Evolutionary conservation across 2,113 vertebrate species (phyloP).

Genomic region (Dendropsophus ebraccatus): DNA sequence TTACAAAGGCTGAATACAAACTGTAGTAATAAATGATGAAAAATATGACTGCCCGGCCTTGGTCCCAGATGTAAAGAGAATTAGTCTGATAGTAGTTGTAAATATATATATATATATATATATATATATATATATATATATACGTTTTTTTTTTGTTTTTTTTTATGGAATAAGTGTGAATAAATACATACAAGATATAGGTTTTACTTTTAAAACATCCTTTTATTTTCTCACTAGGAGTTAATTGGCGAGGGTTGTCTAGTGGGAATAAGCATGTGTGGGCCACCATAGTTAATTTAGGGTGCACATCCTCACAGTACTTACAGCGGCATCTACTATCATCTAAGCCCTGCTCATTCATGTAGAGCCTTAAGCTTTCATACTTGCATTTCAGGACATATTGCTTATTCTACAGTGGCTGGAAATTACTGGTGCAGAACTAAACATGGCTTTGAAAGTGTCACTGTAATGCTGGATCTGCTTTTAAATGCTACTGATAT

Average conservation of each 20-base stretch:
- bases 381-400: background rate
- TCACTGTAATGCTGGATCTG: constrained; percentile 13
- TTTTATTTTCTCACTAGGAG: background rate
- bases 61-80: no score
- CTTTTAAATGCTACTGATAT: constrained; percentile 18
- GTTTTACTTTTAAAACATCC: background rate
- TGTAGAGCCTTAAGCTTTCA: background rate
- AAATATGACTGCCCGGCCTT: no score
- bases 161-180: background rate
- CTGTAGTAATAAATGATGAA: no score
- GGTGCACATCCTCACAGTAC: background rate
- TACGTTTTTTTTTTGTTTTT: no score
- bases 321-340: background rate
- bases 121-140: no score
- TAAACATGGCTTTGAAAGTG: constrained; percentile 27
- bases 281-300: background rate
- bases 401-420: constrained; percentile 4
- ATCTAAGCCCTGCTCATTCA: background rate
- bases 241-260: background rate
- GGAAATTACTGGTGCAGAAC: constrained; percentile 20
- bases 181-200: background rate
- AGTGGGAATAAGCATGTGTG: background rate
- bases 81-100: no score
- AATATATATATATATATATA: no score
- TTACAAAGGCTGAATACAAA: no score